Percentiles rank a stretch among this genome's conserved stretches.
phyloP scores from a whole-genome alignment of 1,140 invertebrate genomes.

The Drosophila watanabei region DNA sequence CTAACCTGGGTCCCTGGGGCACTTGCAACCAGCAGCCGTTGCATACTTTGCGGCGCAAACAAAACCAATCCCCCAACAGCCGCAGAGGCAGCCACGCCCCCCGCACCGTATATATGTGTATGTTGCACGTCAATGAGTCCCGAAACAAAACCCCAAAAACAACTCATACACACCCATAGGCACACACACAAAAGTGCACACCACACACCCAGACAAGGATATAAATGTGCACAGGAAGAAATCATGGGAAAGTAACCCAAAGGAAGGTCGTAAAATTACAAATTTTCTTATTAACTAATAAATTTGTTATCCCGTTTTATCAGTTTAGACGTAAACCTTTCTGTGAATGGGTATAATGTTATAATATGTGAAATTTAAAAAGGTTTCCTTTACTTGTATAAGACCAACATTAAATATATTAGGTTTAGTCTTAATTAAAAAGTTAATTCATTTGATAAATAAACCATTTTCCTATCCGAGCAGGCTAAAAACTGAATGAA shows the following conservation, averaged over 20 bases:
- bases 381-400: too few relatives aligned
- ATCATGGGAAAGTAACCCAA: background rate
- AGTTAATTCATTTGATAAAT: too few relatives aligned
- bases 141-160: slow-evolving; percentile 76
- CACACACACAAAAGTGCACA: slow-evolving; percentile 28
- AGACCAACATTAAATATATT: too few relatives aligned
- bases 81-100: slow-evolving; percentile 36
- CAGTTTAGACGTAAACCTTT: background rate
- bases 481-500: too few relatives aligned
- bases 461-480: too few relatives aligned
- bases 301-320: background rate
- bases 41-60: slow-evolving; percentile 60
- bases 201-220: slow-evolving; percentile 15
- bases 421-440: too few relatives aligned
- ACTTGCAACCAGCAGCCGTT: slow-evolving; percentile 54
- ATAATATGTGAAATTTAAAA: too few relatives aligned
- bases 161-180: slow-evolving; percentile 27
- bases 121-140: slow-evolving; percentile 77
- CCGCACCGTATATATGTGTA: slow-evolving; percentile 34
- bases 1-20: slow-evolving; percentile 7
- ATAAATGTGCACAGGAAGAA: slow-evolving; percentile 15
- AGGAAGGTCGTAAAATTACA: background rate
- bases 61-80: slow-evolving; percentile 50
- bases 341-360: too few relatives aligned
- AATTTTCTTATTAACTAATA: background rate